Percentiles rank a stretch among this genome's conserved stretches.
Evolutionary conservation across 2,888 invertebrate species (phyloP).

Genomic region (Rhingia rostrata): DNA sequence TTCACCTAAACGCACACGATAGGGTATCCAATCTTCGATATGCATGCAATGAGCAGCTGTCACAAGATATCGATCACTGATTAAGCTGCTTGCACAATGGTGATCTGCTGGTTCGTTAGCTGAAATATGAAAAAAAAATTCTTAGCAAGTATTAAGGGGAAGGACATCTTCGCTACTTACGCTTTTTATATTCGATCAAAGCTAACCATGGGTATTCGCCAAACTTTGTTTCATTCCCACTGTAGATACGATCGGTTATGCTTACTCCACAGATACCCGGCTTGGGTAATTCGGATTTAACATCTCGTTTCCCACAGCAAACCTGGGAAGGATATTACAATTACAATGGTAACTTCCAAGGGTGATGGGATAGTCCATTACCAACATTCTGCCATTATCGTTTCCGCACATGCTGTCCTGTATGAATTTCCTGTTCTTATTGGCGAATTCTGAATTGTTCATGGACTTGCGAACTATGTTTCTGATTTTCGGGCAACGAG

Average conservation of each 20-base stretch:
- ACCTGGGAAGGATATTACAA: slow-evolving; percentile 75
- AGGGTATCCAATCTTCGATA: slow-evolving; percentile 85
- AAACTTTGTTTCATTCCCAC: slow-evolving; percentile 85
- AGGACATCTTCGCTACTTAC: slow-evolving; percentile 73
- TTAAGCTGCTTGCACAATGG: slow-evolving; percentile 89
- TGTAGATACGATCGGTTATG: slow-evolving; percentile 85
- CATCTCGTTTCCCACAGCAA: slow-evolving; percentile 79
- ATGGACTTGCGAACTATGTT: slow-evolving; percentile 78
- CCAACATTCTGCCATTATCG: slow-evolving; percentile 85
- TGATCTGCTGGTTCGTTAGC: slow-evolving; percentile 83
- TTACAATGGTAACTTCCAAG: no score
- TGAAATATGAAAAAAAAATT: slow-evolving; percentile 46
- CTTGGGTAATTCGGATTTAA: slow-evolving; percentile 79
- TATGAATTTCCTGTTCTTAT: slow-evolving; percentile 81
- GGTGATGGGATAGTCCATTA: slow-evolving; percentile 80
- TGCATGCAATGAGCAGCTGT: slow-evolving; percentile 91
- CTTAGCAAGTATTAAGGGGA: no score
- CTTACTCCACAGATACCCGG: slow-evolving; percentile 84
- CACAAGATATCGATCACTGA: slow-evolving; percentile 86
- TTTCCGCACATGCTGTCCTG: slow-evolving; percentile 88
- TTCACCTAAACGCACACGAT: slow-evolving; percentile 81
- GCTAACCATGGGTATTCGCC: slow-evolving; percentile 86
- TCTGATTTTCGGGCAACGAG: slow-evolving; percentile 79
- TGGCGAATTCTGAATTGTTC: slow-evolving; percentile 71
- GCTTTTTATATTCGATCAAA: slow-evolving; percentile 83